phyloP scores from a whole-genome alignment of 2,888 invertebrate genomes.

The Pandemis corylana region DNA sequence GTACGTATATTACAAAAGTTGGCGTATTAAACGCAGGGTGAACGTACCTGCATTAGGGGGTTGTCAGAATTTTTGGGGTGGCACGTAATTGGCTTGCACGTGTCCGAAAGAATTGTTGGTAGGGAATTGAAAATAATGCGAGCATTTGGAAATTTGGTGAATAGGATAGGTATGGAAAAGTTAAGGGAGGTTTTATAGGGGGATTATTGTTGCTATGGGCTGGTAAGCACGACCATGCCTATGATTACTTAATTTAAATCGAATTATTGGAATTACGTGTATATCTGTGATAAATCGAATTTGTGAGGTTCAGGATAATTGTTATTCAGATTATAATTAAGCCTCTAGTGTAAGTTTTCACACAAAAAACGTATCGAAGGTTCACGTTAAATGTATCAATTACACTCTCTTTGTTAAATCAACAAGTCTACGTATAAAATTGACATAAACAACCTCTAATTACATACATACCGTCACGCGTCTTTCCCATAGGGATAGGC shows the following conservation, averaged over 20 bases:
- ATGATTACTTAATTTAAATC: not conserved
- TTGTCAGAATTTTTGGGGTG: slow-evolving; percentile 32
- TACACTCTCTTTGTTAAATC: no score
- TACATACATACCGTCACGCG: no score
- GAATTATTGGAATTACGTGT: not conserved
- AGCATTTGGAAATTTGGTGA: slow-evolving; percentile 46
- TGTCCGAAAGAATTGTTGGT: slow-evolving; percentile 50
- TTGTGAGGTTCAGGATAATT: no score
- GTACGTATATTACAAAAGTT: slow-evolving; percentile 46
- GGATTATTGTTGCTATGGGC: not conserved
- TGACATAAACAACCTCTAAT: no score
- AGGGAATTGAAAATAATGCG: slow-evolving; percentile 46
- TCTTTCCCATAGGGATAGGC: no score
- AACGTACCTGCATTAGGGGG: slow-evolving; percentile 48
- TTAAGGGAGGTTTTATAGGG: not conserved
- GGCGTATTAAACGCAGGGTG: slow-evolving; percentile 47
- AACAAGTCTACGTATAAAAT: no score
- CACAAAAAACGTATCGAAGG: no score
- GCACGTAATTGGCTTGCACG: slow-evolving; percentile 65
- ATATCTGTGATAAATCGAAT: no score
- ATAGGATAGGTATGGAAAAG: slow-evolving; percentile 18
- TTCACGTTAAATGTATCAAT: no score
- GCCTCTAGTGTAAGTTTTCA: no score
- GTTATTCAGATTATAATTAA: no score
- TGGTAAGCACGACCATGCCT: not conserved